Conservation (phyloP, 2,113 vertebrate species). For the Serilophus lunatus region DNA sequence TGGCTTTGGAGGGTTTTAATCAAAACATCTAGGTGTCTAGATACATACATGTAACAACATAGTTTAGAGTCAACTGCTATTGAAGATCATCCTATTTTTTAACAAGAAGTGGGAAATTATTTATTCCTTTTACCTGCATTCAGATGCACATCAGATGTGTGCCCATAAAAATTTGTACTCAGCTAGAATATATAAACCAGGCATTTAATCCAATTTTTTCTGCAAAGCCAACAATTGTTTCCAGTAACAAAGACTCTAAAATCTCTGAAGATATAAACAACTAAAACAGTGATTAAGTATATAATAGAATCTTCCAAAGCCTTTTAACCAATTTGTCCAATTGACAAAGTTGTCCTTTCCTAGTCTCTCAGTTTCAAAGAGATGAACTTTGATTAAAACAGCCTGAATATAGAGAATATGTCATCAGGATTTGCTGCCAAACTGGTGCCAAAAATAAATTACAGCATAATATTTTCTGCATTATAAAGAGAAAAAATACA, state of each 20-base stretch:
- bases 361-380: neutral
- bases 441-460: neutral
- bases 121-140: neutral
- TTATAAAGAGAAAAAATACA: neutral
- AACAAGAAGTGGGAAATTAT: neutral
- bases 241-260: neutral
- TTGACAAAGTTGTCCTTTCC: neutral
- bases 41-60: neutral
- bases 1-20: neutral
- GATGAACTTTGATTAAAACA: neutral
- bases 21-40: neutral
- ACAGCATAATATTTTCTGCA: neutral
- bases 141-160: neutral
- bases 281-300: neutral
- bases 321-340: neutral
- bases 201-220: neutral
- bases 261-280: neutral
- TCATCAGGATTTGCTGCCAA: neutral
- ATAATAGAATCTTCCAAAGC: neutral
- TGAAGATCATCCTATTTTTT: neutral
- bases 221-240: neutral
- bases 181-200: neutral
- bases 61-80: neutral
- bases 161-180: neutral
- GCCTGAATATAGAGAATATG: neutral